A percentile compares a stretch with the other conserved stretches of the same genome.
Evolutionary conservation across 2,113 vertebrate species (phyloP).

Genomic region (Istiophorus platypterus): DNA sequence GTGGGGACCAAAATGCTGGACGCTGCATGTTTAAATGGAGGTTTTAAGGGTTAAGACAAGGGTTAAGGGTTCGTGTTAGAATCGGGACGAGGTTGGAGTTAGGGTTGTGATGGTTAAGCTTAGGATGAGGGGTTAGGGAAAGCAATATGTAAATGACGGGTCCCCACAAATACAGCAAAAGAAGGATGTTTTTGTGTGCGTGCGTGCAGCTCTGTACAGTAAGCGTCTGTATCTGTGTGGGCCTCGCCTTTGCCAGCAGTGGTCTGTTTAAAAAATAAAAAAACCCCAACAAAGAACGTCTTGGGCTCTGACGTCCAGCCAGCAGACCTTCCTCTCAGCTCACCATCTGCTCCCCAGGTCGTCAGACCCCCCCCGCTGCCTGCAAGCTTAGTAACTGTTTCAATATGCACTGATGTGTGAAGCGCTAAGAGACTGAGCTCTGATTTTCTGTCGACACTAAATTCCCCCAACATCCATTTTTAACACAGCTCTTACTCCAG

Average conservation of each 20-base stretch:
- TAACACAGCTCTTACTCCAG: conserved; percentile 13
- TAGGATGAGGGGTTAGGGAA: too few relatives aligned
- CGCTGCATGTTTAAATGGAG: too few relatives aligned
- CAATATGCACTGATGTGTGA: conserved; percentile 69
- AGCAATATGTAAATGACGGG: too few relatives aligned
- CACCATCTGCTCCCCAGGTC: conserved; percentile 77
- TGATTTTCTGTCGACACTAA: conserved; percentile 48
- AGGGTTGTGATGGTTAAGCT: too few relatives aligned
- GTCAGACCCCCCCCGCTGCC: conserved; percentile 40
- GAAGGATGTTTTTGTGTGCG: conserved; percentile 8
- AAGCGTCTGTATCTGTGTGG: conserved; percentile 15
- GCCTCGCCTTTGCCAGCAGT: conserved; percentile 32
- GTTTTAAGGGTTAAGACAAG: too few relatives aligned
- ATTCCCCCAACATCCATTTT: conserved; percentile 13
- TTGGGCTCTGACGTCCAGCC: conserved; percentile 65
- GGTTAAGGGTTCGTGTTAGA: too few relatives aligned
- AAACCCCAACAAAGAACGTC: conserved; percentile 61
- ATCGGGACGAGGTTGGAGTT: too few relatives aligned
- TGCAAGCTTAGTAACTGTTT: conserved; percentile 56
- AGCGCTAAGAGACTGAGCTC: conserved; percentile 47
- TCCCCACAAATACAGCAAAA: too few relatives aligned
- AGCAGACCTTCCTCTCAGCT: conserved; percentile 71
- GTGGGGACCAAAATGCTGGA: too few relatives aligned
- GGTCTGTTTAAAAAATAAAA: conserved; percentile 44
- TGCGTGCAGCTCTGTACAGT: background rate